Evolutionary conservation across 2,113 vertebrate species (phyloP), one percentile per base, ranked within the genome.

Genomic region (Cinclus mexicanus): DNA sequence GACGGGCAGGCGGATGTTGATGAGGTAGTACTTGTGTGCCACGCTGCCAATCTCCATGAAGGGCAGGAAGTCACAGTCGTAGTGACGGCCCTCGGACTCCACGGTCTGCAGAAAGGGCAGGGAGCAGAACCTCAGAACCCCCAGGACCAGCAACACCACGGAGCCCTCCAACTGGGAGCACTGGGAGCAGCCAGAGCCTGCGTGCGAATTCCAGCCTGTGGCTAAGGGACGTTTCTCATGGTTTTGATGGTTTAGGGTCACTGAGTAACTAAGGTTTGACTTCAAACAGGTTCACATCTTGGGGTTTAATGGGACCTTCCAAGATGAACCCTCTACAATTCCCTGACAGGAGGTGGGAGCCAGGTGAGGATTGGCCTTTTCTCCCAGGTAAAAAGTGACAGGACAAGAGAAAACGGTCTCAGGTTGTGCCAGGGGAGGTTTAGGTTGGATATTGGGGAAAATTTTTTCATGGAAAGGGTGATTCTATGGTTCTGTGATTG

Each of bases 41-140:
- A 99, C 99, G 2, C 98, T 99, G 50, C 99, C 99, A 0, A 99
- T 96, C 97, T 99, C 99, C 98, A 99, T 99, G 97, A 99, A 99
- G 37, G 99, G 99, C 65, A 99, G 97, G 35, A 98, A 97, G 42
- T 99, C 99, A 19, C 99, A 99, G 15, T 99, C 98, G 6, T 99
- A 99, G 97, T 98, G 97, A 6, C 99, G 99, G 9, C 99, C 99
- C 91, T 99, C 99, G 0, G 99, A 99, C 60, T 99, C 99, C 23
- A 52, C 37, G 1, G 97, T 99, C 99, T 99, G 77, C 33, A 59
- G 49, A 24, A 77, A 75, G 65, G 88, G 28, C 28, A 87, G n/a
- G 49, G 17, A 55, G 72, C 44, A 80, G 26, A 68, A 7, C 4
- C 14, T 92, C 71, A 93, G 52, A 22, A 24, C 47, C 46, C 60